Conservation (phyloP, 2,888 invertebrate species). For the Steinernema scapterisci region DNA sequence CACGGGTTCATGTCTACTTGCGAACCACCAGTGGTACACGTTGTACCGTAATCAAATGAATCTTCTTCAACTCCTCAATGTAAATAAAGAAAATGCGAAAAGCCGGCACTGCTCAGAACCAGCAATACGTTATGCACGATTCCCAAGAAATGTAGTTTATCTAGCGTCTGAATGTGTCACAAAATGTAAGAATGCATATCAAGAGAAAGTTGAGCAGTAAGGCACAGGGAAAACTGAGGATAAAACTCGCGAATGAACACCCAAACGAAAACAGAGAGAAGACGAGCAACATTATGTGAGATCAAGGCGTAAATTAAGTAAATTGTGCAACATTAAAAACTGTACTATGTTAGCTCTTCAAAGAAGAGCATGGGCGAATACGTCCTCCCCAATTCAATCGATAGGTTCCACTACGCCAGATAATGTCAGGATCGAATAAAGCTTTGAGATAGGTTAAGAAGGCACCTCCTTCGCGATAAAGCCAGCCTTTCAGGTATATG, state of each 20-base stretch:
- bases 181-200: neutral
- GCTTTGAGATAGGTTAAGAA: constrained; percentile 87
- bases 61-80: neutral
- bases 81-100: neutral
- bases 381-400: constrained; percentile 89
- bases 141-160: neutral
- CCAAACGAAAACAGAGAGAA: neutral
- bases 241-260: neutral
- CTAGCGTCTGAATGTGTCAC: neutral
- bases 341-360: neutral
- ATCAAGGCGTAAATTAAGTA: constrained; percentile 5
- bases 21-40: constrained; percentile 17
- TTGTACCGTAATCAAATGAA: constrained; percentile 7
- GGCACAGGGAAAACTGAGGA: constrained; percentile 23
- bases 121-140: too few species aligned
- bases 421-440: constrained; percentile 83
- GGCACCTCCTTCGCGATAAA: constrained; percentile 84
- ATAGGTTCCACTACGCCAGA: constrained; percentile 86
- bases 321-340: neutral
- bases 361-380: constrained; percentile 34
- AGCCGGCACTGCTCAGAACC: neutral
- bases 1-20: neutral
- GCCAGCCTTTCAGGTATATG: constrained; percentile 91
- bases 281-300: constrained; percentile 3
- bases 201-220: constrained; percentile 16